Conservation (phyloP, 1,140 invertebrate species). For the Drosophila ambigua region DNA sequence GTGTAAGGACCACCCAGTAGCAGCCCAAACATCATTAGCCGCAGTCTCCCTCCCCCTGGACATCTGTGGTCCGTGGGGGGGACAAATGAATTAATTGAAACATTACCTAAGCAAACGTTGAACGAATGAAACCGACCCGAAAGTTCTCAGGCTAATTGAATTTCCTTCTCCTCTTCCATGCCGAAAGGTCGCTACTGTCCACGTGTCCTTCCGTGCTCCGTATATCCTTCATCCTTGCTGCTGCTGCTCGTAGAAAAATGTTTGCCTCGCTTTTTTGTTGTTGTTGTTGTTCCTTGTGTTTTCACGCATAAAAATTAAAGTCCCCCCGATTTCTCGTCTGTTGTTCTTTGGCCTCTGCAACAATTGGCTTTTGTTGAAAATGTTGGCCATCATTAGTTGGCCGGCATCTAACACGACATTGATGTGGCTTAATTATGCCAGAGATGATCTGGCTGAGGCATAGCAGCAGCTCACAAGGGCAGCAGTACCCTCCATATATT, state of each 20-base stretch:
- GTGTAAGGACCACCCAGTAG: conserved; percentile 32
- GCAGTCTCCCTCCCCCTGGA: conserved; percentile 7
- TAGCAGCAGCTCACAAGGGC: conserved; percentile 1
- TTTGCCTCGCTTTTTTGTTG: conserved; percentile 70
- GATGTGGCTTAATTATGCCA: conserved; percentile 79
- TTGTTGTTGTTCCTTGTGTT: conserved; percentile 62
- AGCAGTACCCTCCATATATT: no score
- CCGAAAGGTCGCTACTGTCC: conserved; percentile 9
- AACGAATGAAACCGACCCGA: conserved; percentile 39
- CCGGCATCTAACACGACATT: conserved; percentile 78
- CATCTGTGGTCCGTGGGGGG: conserved; percentile 33
- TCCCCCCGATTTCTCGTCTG: conserved; percentile 7
- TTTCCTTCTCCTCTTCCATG: conserved; percentile 45
- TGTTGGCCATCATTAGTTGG: conserved; percentile 77
- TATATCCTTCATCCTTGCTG: background rate
- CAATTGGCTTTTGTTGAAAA: conserved; percentile 78
- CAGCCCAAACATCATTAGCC: conserved; percentile 58
- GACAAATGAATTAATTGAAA: conserved; percentile 77
- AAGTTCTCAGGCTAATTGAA: conserved; percentile 71
- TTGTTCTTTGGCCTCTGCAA: conserved; percentile 6
- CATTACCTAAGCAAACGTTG: conserved; percentile 79
- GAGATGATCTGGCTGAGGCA: conserved; percentile 39
- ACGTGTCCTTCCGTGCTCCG: conserved; percentile 51
- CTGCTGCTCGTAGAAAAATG: conserved; percentile 59
- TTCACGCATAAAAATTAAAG: conserved; percentile 82